Percentiles rank a stretch among this genome's conserved stretches.
phyloP scores from a whole-genome alignment of 1,140 invertebrate genomes.

The Glomeris maerens region DNA sequence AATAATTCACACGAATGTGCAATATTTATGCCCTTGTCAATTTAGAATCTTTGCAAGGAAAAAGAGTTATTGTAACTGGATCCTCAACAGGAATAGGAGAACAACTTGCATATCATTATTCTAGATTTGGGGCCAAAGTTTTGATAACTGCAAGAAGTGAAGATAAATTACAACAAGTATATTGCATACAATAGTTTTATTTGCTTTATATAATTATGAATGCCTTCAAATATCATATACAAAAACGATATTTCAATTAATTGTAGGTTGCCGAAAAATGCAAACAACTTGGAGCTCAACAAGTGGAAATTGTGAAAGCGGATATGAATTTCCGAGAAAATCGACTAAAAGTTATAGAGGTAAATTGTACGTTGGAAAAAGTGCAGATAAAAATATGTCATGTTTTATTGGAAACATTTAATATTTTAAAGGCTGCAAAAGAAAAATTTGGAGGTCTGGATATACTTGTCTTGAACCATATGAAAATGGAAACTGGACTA shows the following conservation, averaged over 20 bases:
- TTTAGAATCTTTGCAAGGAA: too few species aligned
- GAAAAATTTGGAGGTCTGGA: neutral
- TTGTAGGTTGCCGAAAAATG: slow-evolving; percentile 1
- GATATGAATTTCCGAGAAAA: neutral
- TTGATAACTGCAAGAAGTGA: slow-evolving; percentile 58
- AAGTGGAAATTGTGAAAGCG: neutral
- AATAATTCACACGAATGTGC: too few species aligned
- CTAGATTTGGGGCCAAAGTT: slow-evolving; percentile 51
- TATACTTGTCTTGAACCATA: neutral
- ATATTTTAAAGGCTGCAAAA: too few species aligned
- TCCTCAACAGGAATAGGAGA: slow-evolving; percentile 81
- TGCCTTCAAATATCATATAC: too few species aligned
- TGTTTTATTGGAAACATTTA: too few species aligned
- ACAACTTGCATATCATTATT: slow-evolving; percentile 52
- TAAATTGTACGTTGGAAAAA: too few species aligned
- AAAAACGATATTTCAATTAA: too few species aligned
- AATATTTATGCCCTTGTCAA: too few species aligned
- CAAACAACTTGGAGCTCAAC: neutral
- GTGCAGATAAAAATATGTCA: too few species aligned
- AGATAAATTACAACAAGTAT: slow-evolving; percentile 51
- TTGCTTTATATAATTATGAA: too few species aligned
- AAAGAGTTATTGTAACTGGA: slow-evolving; percentile 79
- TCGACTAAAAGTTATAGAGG: neutral
- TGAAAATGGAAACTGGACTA: neutral
- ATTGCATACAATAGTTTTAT: too few species aligned